These are phyloP conservation scores for Heliconius ismenius DNA, from an alignment of 2,888 invertebrate genomes.

Conservation along the genomic window DNA sequence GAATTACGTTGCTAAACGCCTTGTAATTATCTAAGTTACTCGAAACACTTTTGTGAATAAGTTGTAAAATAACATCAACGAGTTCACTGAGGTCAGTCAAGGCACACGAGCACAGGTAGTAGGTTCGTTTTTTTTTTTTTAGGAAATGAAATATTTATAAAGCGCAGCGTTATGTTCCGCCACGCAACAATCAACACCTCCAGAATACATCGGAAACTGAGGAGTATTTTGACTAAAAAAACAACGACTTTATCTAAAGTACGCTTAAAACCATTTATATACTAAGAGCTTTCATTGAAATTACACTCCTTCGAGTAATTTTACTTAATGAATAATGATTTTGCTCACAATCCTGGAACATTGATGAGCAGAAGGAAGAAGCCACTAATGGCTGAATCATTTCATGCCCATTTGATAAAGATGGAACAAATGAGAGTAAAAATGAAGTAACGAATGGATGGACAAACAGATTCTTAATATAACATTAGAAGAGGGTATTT, in stretches of 20 bases:
- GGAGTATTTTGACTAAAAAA: too few species aligned
- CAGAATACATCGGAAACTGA: too few species aligned
- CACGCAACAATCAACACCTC: too few species aligned
- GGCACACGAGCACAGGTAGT: too few species aligned
- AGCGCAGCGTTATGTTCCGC: too few species aligned
- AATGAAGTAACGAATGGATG: not conserved
- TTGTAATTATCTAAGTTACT: conserved; percentile 26
- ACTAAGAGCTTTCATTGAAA: conserved; percentile 1
- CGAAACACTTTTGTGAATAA: conserved; percentile 16
- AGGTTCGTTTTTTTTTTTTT: too few species aligned
- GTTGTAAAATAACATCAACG: not conserved
- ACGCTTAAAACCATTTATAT: not conserved
- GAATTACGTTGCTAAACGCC: conserved; percentile 24
- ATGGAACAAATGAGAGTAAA: conserved; percentile 11
- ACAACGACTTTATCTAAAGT: not conserved
- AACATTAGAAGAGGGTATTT: conserved; percentile 10
- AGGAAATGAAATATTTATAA: too few species aligned
- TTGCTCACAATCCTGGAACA: not conserved
- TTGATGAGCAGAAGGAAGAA: conserved; percentile 10
- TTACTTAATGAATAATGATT: conserved; percentile 15
- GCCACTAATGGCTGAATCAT: conserved; percentile 4
- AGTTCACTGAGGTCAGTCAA: not conserved
- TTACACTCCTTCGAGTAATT: conserved; percentile 7
- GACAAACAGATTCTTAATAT: conserved; percentile 3
- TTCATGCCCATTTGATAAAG: conserved; percentile 1